These are phyloP conservation scores for Chloroceryle inda DNA, from an alignment of 2,797 vertebrate genomes.

Conservation along the genomic window DNA sequence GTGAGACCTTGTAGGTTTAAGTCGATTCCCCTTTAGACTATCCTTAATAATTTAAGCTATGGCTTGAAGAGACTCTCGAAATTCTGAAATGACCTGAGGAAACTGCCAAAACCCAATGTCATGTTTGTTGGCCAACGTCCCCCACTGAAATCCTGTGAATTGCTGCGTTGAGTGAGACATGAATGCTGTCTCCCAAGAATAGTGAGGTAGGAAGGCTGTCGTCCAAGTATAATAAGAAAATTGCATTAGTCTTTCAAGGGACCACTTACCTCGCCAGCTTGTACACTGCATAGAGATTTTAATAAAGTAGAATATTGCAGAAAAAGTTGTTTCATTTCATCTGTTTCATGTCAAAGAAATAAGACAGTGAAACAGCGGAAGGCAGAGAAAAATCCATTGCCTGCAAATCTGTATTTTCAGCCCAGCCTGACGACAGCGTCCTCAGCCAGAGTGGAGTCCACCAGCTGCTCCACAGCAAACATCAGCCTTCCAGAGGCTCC, in stretches of 20 bases:
- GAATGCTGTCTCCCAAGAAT: constrained; percentile 37
- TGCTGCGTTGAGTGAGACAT: constrained; percentile 30
- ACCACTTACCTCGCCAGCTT: constrained; percentile 55
- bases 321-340: constrained; percentile 58
- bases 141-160: constrained; percentile 28
- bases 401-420: not conserved
- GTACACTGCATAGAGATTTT: not conserved
- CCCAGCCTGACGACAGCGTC: not conserved
- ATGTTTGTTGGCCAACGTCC: constrained; percentile 18
- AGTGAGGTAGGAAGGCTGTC: constrained; percentile 22
- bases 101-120: not conserved
- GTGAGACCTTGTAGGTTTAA: not conserved
- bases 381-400: not conserved
- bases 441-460: not conserved
- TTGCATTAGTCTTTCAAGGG: constrained; percentile 55
- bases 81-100: not conserved
- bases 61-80: not conserved
- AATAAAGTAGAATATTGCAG: constrained; percentile 59
- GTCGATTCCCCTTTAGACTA: not conserved
- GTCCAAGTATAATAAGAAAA: constrained; percentile 61
- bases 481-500: not conserved
- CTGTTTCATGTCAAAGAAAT: constrained; percentile 30
- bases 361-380: not conserved
- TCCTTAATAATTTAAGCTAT: not conserved
- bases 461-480: not conserved